Evolutionary conservation across 2,888 invertebrate genomes (phyloP).

Genomic region (Tetramorium bicarinatum): DNA sequence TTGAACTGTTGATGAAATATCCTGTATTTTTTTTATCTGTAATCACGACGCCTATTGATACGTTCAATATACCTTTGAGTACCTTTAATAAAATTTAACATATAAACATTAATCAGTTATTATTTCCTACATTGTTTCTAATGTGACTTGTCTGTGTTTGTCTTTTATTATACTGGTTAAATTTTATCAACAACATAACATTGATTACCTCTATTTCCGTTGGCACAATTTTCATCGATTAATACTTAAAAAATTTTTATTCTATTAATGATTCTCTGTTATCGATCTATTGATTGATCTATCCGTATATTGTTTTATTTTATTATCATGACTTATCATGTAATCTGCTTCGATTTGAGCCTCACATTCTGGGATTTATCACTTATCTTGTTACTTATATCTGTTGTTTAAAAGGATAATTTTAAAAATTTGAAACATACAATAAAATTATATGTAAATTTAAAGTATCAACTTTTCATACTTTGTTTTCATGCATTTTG

Average conservation of each 20-base stretch:
- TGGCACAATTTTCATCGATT: background rate
- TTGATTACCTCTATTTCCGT: background rate
- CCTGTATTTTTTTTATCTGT: no score
- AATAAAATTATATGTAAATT: no score
- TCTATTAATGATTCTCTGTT: background rate
- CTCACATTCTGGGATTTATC: background rate
- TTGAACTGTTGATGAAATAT: no score
- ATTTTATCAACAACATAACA: background rate
- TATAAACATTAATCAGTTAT: no score
- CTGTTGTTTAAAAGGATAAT: background rate
- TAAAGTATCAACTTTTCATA: background rate
- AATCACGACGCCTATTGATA: no score
- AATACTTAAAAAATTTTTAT: background rate
- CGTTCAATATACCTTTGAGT: background rate
- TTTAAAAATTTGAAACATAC: constrained; percentile 26
- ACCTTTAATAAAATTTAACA: background rate
- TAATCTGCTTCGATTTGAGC: background rate
- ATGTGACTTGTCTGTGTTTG: background rate
- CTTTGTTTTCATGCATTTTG: background rate
- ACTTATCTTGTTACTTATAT: background rate
- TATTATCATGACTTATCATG: background rate
- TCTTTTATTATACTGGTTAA: background rate
- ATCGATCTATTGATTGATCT: background rate
- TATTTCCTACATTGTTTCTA: no score
- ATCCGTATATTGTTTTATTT: background rate